phyloP scores from a whole-genome alignment of 2,888 invertebrate species.

The Pteria penguin region DNA sequence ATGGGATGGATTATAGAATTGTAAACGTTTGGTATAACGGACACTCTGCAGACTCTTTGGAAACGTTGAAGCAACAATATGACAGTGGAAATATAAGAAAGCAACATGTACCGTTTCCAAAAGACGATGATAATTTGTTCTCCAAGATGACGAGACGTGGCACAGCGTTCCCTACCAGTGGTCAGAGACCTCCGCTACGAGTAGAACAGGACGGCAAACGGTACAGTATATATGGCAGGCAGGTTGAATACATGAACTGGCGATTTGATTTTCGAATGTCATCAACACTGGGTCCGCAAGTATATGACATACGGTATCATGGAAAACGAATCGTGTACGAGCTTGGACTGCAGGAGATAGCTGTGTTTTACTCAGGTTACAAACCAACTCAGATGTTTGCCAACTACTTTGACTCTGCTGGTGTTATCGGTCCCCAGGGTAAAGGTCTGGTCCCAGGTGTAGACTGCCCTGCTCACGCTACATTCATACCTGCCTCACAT shows the following conservation, averaged over 20 bases:
- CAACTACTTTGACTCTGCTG: constrained; percentile 63
- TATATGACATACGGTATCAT: constrained; percentile 65
- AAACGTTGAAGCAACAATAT: constrained; percentile 53
- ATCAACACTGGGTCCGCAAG: constrained; percentile 61
- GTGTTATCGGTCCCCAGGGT: constrained; percentile 55
- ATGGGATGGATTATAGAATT: constrained; percentile 30
- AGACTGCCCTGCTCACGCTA: constrained; percentile 66
- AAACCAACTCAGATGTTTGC: constrained; percentile 54
- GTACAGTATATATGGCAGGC: constrained; percentile 65
- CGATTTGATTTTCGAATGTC: constrained; percentile 68
- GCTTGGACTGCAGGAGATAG: constrained; percentile 70
- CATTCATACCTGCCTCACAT: constrained; percentile 54
- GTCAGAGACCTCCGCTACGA: constrained; percentile 55
- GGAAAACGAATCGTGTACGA: constrained; percentile 73
- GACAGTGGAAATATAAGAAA: constrained; percentile 30
- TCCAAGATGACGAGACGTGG: constrained; percentile 49
- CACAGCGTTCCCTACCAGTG: constrained; percentile 42
- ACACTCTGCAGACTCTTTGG: constrained; percentile 49
- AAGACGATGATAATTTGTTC: constrained; percentile 21
- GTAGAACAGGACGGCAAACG: constrained; percentile 71
- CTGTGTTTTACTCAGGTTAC: constrained; percentile 65
- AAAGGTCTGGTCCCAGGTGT: constrained; percentile 66
- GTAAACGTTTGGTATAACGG: constrained; percentile 59
- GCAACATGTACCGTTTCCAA: constrained; percentile 33
- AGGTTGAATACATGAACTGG: constrained; percentile 71